Base-by-base conservation (phyloP, 2,797 vertebrate species). In the Rhynchonycteris naso region DNA sequence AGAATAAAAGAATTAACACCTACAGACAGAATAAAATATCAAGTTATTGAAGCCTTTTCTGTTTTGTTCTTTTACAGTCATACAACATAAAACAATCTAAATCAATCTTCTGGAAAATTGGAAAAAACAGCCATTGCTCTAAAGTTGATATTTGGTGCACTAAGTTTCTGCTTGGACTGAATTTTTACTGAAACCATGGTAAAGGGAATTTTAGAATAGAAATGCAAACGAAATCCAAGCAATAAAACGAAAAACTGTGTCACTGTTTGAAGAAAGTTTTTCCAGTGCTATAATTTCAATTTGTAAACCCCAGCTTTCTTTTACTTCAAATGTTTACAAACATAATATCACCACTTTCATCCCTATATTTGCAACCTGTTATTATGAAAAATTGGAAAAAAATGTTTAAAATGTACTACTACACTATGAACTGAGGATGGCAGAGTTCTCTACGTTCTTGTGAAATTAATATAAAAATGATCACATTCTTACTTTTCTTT, bases 71-170 rank as follows among this genome's bases (percentile, higher is more conserved):
- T 94, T 84, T 95, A 95, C 47, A 93, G 95, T 92, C 76, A 93
- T 85, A 96, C 68, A 96, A 95, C 65, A 95, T 3, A 96, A 95
- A 98, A 95, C 30, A 75, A 94, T 87, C 69, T 97, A 92, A 95
- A 90, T 85, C 96, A 96, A 95, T 96, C 94, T 97, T 81, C 88
- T 95, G 82, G 58, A 96, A 98, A 97, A 94, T 50, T 96, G 92
- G 43, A 92, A 97, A 97, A 97, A 98, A 81, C 83, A 96, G 56
- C 10, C 47, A 76, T 95, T 94, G 76, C 87, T 79, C 88, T 93
- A 95, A 82, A 94, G 30, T 75, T 93, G 75, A 92, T 94, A 94
- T 89, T 85, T 95, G 78, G 86, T 80, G 54, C 84, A 94, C 72
- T 21, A 84, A 65, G 61, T 95, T 97, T 96, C 94, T 97, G 50